Conservation (phyloP, 2,113 vertebrate genomes). For the Poeciliopsis prolifica region DNA sequence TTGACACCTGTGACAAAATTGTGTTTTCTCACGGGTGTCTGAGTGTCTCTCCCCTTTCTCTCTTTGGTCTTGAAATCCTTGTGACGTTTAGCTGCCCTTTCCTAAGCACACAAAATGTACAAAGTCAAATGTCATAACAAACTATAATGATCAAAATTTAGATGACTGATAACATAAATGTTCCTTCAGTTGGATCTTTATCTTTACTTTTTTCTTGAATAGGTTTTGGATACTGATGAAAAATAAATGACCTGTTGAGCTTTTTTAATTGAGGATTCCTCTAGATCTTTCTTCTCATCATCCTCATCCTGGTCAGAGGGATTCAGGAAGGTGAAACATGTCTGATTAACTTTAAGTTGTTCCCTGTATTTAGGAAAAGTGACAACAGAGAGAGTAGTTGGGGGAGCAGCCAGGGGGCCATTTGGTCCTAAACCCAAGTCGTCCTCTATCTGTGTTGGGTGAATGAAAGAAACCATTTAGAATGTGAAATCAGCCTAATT, state of each 20-base stretch:
- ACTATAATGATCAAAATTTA: too few species aligned
- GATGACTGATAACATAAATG: not conserved
- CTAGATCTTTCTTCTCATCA: conserved; percentile 72
- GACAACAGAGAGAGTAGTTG: conserved; percentile 81
- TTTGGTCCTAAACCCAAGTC: conserved; percentile 80
- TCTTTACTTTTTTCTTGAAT: not conserved
- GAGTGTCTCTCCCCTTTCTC: conserved; percentile 40
- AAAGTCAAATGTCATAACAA: not conserved
- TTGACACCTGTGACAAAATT: not conserved
- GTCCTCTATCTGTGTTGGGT: conserved; percentile 81
- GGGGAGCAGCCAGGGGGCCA: conserved; percentile 79
- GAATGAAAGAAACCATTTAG: not conserved
- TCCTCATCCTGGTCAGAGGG: conserved; percentile 33
- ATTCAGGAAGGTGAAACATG: conserved; percentile 79
- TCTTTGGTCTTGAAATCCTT: conserved; percentile 39
- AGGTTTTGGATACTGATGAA: not conserved
- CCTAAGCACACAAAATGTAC: conserved; percentile 36
- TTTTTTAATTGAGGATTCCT: conserved; percentile 6
- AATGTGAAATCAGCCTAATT: not conserved
- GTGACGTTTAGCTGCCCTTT: conserved; percentile 60
- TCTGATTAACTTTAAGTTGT: conserved; percentile 25
- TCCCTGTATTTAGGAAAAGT: conserved; percentile 76
- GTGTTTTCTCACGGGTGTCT: conserved; percentile 52
- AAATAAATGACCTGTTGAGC: conserved; percentile 71
- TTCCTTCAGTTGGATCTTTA: not conserved